These are phyloP conservation scores for Oenanthe melanoleuca DNA, from an alignment of 2,113 vertebrate genomes.

Conservation along the genomic window DNA sequence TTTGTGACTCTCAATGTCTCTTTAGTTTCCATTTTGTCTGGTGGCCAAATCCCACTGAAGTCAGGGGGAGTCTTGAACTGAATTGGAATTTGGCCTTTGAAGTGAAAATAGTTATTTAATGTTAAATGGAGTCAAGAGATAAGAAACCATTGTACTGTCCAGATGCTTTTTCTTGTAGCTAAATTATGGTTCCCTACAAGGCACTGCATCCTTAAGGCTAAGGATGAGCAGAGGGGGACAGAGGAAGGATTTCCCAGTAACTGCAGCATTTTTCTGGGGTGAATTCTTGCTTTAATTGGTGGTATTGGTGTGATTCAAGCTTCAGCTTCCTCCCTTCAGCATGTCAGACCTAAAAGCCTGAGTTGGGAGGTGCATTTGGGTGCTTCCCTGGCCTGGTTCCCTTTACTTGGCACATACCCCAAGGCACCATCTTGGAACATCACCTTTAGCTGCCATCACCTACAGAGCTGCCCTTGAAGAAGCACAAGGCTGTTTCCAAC, in stretches of 20 bases:
- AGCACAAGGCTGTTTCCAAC: neutral
- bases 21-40: neutral
- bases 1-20: neutral
- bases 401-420: neutral
- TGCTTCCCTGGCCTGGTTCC: neutral
- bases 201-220: neutral
- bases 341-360: neutral
- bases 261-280: neutral
- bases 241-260: neutral
- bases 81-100: neutral
- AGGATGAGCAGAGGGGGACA: neutral
- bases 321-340: neutral
- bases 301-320: neutral
- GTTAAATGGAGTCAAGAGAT: neutral
- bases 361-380: neutral
- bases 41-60: neutral
- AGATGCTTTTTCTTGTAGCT: neutral
- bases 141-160: neutral
- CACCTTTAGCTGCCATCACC: neutral
- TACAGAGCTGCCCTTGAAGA: neutral
- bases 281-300: neutral
- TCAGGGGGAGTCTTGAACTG: neutral
- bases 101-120: neutral
- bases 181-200: neutral
- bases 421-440: neutral